phyloP scores from a whole-genome alignment of 2,113 vertebrate genomes.

The Colius striatus region DNA sequence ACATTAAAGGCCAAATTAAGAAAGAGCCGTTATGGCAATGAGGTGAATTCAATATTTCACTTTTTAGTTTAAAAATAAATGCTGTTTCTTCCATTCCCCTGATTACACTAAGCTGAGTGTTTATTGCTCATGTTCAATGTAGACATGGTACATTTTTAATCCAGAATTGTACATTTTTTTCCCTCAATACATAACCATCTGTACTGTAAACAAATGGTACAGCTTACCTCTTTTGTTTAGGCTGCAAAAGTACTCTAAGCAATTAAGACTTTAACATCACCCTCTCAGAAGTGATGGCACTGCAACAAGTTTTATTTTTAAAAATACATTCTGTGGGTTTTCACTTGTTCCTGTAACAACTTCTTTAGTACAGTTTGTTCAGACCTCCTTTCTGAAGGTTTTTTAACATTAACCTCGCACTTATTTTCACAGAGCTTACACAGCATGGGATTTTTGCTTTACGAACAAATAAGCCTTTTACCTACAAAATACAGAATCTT shows the following conservation, averaged over 20 bases:
- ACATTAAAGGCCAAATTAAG: not conserved
- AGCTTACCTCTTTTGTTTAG: not conserved
- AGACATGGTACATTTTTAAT: not conserved
- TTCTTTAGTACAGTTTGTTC: not conserved
- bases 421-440: not conserved
- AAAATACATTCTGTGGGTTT: not conserved
- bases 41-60: not conserved
- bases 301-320: not conserved
- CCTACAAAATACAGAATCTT: not conserved
- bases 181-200: not conserved
- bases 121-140: not conserved
- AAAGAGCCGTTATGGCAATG: not conserved
- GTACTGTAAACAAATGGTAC: not conserved
- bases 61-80: not conserved
- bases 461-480: not conserved
- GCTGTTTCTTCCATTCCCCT: not conserved
- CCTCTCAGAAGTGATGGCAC: not conserved
- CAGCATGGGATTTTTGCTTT: not conserved
- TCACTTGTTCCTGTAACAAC: not conserved
- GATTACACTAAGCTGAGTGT: not conserved
- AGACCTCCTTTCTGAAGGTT: not conserved
- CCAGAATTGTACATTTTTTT: not conserved
- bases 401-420: not conserved
- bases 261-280: not conserved
- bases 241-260: not conserved